These are phyloP conservation scores for Botrylloides violaceus DNA, from an alignment of 23 tunicate species.

Conservation along the genomic window DNA sequence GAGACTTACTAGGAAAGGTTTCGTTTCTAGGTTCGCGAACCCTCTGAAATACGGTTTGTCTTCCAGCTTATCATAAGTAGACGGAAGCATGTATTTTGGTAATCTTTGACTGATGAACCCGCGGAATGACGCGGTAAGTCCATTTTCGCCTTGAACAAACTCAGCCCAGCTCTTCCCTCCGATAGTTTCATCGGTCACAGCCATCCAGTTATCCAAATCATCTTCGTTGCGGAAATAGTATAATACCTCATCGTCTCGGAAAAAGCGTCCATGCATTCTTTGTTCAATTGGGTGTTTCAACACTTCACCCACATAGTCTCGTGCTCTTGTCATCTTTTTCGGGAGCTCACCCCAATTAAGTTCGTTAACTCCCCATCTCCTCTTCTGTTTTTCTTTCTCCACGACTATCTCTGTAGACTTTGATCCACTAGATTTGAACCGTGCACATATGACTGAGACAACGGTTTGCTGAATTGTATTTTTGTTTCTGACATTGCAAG, in stretches of 20 bases:
- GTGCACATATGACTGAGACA: not conserved
- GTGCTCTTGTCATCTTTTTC: not conserved
- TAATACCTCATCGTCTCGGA: slow-evolving; percentile 49
- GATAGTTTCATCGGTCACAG: slow-evolving; percentile 83
- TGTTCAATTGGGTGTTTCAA: slow-evolving; percentile 13
- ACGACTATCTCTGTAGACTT: slow-evolving; percentile 1
- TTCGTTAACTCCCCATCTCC: not conserved
- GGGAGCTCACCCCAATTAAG: slow-evolving; percentile 8
- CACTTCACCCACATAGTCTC: not conserved
- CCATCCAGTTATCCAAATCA: slow-evolving; percentile 74
- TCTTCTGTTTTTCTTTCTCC: slow-evolving; percentile 10
- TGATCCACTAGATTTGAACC: slow-evolving; percentile 4
- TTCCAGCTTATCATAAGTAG: slow-evolving; percentile 35
- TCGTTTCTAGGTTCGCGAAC: slow-evolving; percentile 57
- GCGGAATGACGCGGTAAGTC: slow-evolving; percentile 70
- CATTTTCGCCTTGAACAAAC: slow-evolving; percentile 54
- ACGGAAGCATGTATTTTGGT: slow-evolving; percentile 31
- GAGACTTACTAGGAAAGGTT: slow-evolving; percentile 71
- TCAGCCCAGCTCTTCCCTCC: slow-evolving; percentile 92
- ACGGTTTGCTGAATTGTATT: not conserved
- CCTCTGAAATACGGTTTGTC: slow-evolving; percentile 39
- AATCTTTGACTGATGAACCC: slow-evolving; percentile 55
- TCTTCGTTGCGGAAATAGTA: slow-evolving; percentile 48
- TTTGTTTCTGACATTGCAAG: not conserved
- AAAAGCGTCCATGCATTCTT: slow-evolving; percentile 5